These are phyloP conservation scores for Upupa epops DNA, from an alignment of 2,113 vertebrate species.

Conservation along the genomic window DNA sequence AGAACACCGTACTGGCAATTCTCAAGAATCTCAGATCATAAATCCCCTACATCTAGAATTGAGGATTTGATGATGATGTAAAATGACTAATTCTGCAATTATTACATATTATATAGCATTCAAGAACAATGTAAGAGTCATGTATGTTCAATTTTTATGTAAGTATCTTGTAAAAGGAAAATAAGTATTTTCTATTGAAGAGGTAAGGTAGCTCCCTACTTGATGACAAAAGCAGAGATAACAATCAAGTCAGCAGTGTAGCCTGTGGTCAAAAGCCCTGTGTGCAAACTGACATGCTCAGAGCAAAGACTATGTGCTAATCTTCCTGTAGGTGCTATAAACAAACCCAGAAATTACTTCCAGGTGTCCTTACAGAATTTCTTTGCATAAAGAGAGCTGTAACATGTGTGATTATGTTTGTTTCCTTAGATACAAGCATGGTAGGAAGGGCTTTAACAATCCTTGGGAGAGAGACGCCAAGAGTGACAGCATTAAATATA, in stretches of 20 bases:
- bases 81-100: neutral
- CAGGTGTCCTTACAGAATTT: neutral
- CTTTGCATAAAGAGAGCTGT: neutral
- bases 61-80: neutral
- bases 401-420: neutral
- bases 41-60: neutral
- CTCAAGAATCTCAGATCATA: neutral
- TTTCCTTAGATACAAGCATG: neutral
- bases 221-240: neutral
- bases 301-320: neutral
- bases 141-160: neutral
- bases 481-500: neutral
- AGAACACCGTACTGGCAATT: slow-evolving; percentile 9
- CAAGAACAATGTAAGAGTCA: neutral
- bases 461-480: accelerated
- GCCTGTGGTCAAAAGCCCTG: neutral
- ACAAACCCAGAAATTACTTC: neutral
- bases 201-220: neutral
- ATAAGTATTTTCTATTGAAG: neutral
- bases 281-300: neutral
- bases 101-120: neutral
- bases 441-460: neutral
- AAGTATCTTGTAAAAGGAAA: neutral
- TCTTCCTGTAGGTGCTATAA: neutral
- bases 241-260: neutral